A percentile compares a stretch with the other conserved stretches of the same genome.
These are phyloP conservation scores for Harpagifer antarcticus DNA, from an alignment of 2,797 vertebrate genomes.

Conservation along the genomic window DNA sequence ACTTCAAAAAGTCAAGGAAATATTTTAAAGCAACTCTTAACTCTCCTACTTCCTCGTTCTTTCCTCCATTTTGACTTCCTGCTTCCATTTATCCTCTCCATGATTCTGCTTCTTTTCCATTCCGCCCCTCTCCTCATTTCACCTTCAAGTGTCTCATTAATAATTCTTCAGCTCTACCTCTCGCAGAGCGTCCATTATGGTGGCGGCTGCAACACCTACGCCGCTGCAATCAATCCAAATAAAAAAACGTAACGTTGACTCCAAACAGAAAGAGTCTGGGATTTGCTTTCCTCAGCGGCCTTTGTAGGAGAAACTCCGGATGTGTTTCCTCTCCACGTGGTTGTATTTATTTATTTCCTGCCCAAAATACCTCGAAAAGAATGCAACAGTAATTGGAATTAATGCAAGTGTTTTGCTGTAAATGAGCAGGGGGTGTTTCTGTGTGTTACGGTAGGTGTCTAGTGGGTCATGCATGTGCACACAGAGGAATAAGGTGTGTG, in stretches of 20 bases:
- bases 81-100: background rate
- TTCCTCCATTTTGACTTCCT: background rate
- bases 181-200: slow-evolving; percentile 61
- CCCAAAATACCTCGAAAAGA: slow-evolving; percentile 3
- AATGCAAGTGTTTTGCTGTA: slow-evolving; percentile 44
- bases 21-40: background rate
- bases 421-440: background rate
- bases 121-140: slow-evolving; percentile 32
- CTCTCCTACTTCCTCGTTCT: background rate
- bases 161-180: slow-evolving; percentile 55
- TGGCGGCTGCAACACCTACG: slow-evolving; percentile 58
- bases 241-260: slow-evolving; percentile 58
- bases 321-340: background rate
- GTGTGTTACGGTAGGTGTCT: background rate
- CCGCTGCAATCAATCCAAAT: slow-evolving; percentile 75
- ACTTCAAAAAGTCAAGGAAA: background rate
- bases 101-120: slow-evolving; percentile 22
- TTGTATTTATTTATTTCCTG: slow-evolving; percentile 30
- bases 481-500: background rate
- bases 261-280: slow-evolving; percentile 52
- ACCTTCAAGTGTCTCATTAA: slow-evolving; percentile 70
- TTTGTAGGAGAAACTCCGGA: slow-evolving; percentile 28
- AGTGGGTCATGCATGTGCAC: slow-evolving; percentile 1
- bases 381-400: slow-evolving; percentile 55
- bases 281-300: slow-evolving; percentile 41